Evolutionary conservation across 2,113 vertebrate genomes (phyloP).

Genomic region (Apodemus speciosus): DNA sequence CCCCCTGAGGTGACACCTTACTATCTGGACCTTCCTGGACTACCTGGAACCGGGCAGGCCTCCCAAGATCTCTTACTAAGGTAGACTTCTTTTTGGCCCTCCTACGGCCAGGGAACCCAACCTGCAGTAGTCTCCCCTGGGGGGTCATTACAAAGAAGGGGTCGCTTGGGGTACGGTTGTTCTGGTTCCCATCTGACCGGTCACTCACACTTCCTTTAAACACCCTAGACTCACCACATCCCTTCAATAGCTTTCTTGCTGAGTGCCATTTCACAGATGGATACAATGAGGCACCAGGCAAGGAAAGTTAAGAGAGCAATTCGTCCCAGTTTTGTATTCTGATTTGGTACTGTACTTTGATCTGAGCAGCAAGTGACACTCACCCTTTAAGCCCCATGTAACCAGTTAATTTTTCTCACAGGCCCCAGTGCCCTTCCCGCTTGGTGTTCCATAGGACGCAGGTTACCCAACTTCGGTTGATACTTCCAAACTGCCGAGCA

Average conservation of each 20-base stretch:
- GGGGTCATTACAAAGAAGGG: neutral
- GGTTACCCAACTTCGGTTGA: neutral
- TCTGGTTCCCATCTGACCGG: neutral
- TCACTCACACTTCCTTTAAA: neutral
- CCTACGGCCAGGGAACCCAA: neutral
- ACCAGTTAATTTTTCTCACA: neutral
- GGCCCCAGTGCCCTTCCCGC: neutral
- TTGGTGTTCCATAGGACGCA: neutral
- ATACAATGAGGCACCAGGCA: constrained; percentile 35
- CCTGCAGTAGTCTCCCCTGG: neutral
- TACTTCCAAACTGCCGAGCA: neutral
- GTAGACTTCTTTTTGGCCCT: neutral
- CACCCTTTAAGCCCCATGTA: neutral
- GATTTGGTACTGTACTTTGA: neutral
- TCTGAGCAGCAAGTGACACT: neutral
- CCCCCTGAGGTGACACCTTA: neutral
- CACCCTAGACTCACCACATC: neutral
- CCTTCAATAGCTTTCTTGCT: neutral
- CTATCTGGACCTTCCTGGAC: neutral
- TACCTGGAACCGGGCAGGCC: neutral
- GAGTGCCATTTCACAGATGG: constrained; percentile 65
- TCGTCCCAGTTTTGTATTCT: neutral
- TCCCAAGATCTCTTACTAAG: neutral
- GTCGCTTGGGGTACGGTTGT: neutral
- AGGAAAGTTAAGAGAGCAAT: neutral